Percentiles rank a stretch among this genome's conserved stretches.
Conservation (phyloP, 2,113 vertebrate species). For the Loxodonta africana region DNA sequence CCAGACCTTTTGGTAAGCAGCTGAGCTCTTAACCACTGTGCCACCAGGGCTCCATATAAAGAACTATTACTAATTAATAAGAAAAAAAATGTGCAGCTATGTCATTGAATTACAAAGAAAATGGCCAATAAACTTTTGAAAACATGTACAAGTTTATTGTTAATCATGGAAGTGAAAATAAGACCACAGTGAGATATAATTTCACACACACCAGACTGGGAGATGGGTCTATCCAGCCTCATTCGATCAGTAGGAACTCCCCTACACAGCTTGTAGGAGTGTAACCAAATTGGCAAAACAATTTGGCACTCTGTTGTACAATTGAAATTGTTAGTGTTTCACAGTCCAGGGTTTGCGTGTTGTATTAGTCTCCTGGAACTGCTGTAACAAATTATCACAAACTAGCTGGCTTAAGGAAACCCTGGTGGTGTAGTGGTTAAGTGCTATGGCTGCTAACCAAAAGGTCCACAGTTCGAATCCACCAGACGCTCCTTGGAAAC, state of each 20-base stretch:
- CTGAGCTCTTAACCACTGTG: too few relatives aligned
- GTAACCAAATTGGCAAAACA: neutral
- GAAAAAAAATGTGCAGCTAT: neutral
- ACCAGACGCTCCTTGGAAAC: too few relatives aligned
- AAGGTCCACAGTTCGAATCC: too few relatives aligned
- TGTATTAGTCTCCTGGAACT: too few relatives aligned
- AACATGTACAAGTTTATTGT: neutral
- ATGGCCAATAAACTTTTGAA: neutral
- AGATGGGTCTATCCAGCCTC: neutral
- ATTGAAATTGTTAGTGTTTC: neutral
- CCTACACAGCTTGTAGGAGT: neutral
- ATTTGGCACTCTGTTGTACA: neutral
- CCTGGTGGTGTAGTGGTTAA: too few relatives aligned
- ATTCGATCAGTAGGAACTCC: neutral
- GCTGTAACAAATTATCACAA: too few relatives aligned
- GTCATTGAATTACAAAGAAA: neutral
- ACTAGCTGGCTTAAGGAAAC: too few relatives aligned
- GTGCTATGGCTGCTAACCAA: too few relatives aligned
- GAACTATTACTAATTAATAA: neutral
- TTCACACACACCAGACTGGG: neutral
- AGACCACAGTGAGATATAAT: neutral
- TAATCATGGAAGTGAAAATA: neutral
- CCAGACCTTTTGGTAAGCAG: too few relatives aligned
- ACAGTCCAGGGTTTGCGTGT: neutral
- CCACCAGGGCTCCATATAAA: too few relatives aligned